phyloP scores from a whole-genome alignment of 1,140 invertebrate species.

The Laupala kohalensis region DNA sequence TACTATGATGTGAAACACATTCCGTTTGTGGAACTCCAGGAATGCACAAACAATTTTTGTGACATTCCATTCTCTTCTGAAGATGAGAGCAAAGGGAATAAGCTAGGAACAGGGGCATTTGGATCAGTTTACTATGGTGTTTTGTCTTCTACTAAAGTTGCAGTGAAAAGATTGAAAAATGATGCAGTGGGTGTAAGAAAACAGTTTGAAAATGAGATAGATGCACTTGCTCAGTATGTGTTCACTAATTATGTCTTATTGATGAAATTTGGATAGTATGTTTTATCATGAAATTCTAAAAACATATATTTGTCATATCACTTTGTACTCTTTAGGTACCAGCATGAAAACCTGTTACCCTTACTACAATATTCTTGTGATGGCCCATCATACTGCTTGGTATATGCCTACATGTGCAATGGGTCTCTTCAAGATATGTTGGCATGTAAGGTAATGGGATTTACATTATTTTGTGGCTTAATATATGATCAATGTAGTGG shows the following conservation, averaged over 20 bases:
- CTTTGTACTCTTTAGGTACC: slow-evolving; percentile 36
- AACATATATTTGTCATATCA: too few species aligned
- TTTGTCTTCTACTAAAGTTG: slow-evolving; percentile 33
- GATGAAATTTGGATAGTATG: too few species aligned
- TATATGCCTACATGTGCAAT: slow-evolving; percentile 53
- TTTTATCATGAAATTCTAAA: too few species aligned
- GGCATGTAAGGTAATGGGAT: slow-evolving; percentile 28
- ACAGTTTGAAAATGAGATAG: slow-evolving; percentile 52
- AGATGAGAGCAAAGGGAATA: slow-evolving; percentile 24
- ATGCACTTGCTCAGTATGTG: slow-evolving; percentile 26
- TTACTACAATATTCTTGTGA: slow-evolving; percentile 51
- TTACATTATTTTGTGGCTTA: too few species aligned
- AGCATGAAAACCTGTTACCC: slow-evolving; percentile 50
- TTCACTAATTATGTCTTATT: too few species aligned
- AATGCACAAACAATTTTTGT: slow-evolving; percentile 26
- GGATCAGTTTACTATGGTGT: slow-evolving; percentile 50
- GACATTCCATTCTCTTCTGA: slow-evolving; percentile 18
- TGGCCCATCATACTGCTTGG: slow-evolving; percentile 44
- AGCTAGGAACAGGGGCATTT: slow-evolving; percentile 53
- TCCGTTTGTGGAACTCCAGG: slow-evolving; percentile 28
- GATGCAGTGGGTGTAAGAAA: slow-evolving; percentile 30
- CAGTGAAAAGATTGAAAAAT: slow-evolving; percentile 44
- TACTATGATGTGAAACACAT: slow-evolving; percentile 25
- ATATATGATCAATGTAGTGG: too few species aligned
- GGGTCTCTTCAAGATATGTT: slow-evolving; percentile 52